Conservation (phyloP, 1,140 invertebrate genomes). For the Lineus longissimus region DNA sequence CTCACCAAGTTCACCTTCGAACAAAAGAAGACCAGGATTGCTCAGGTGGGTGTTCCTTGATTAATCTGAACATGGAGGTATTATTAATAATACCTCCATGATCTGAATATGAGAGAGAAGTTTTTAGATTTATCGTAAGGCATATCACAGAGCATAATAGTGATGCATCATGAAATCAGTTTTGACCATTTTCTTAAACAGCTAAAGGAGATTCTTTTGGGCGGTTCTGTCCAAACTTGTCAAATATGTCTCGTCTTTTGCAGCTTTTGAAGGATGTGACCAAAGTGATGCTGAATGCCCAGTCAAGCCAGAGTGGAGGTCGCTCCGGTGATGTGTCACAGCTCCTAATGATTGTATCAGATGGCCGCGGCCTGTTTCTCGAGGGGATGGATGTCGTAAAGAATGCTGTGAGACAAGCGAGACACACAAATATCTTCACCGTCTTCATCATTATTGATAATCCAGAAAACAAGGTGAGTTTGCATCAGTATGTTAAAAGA, state of each 20-base stretch:
- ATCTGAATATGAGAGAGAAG: too few species aligned
- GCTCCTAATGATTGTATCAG: slow-evolving; percentile 80
- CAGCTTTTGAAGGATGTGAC: slow-evolving; percentile 75
- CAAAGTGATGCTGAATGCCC: slow-evolving; percentile 38
- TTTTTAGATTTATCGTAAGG: too few species aligned
- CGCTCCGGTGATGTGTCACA: slow-evolving; percentile 58
- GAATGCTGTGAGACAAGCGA: slow-evolving; percentile 74
- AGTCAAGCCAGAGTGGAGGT: slow-evolving; percentile 25
- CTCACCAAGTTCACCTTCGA: slow-evolving; percentile 55
- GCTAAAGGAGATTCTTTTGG: too few species aligned
- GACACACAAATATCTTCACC: slow-evolving; percentile 79
- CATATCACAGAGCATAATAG: too few species aligned
- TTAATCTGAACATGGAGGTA: too few species aligned
- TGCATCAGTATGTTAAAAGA: too few species aligned
- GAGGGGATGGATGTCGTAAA: slow-evolving; percentile 77
- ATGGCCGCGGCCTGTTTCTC: slow-evolving; percentile 88
- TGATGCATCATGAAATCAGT: neutral
- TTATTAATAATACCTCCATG: too few species aligned
- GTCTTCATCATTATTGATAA: slow-evolving; percentile 96
- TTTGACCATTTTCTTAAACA: too few species aligned
- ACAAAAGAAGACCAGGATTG: slow-evolving; percentile 56
- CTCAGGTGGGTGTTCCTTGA: slow-evolving; percentile 40
- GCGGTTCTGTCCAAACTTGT: too few species aligned
- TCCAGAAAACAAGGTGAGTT: slow-evolving; percentile 76
- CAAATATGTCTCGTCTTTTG: slow-evolving; percentile 61